These are phyloP conservation scores for Ricordea florida DNA, from an alignment of 92 coral and sea anemone genomes.

Conservation along the genomic window DNA sequence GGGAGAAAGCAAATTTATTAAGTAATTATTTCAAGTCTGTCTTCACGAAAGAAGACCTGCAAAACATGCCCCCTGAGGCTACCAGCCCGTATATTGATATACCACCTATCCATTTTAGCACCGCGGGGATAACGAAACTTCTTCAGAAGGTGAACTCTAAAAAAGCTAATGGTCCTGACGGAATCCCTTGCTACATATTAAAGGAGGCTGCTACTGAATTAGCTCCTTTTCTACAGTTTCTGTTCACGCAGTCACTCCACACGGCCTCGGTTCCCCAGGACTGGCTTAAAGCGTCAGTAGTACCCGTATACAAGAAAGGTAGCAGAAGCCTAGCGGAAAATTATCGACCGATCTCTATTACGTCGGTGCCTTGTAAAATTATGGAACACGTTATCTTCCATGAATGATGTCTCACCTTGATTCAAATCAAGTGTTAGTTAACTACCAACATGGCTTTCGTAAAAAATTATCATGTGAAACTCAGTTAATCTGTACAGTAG, in stretches of 20 bases:
- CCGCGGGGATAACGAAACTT: too few species aligned
- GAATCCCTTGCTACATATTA: too few species aligned
- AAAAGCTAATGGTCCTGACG: too few species aligned
- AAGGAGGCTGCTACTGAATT: slow-evolving; percentile 49
- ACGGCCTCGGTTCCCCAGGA: slow-evolving; percentile 31
- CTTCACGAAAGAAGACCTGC: slow-evolving; percentile 49
- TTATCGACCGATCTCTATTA: slow-evolving; percentile 52
- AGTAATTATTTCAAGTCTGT: slow-evolving; percentile 47
- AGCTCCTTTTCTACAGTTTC: slow-evolving; percentile 41
- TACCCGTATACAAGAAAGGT: slow-evolving; percentile 43
- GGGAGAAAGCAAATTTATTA: slow-evolving; percentile 33
- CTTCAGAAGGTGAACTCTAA: too few species aligned
- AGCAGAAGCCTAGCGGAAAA: slow-evolving; percentile 6
- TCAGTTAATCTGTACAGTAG: slow-evolving; percentile 1
- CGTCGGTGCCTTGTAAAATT: slow-evolving; percentile 39
- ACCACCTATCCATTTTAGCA: slow-evolving; percentile 1
- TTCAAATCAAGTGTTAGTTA: slow-evolving; percentile 3
- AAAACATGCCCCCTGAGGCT: slow-evolving; percentile 28
- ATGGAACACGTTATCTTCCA: slow-evolving; percentile 49
- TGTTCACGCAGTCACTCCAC: slow-evolving; percentile 25
- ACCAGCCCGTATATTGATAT: slow-evolving; percentile 26
- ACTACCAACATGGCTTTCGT: slow-evolving; percentile 50
- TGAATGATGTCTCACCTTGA: slow-evolving; percentile 39
- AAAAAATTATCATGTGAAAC: slow-evolving; percentile 33
- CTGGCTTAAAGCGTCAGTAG: slow-evolving; percentile 40